Evolutionary conservation across 2,888 invertebrate species (phyloP).

Genomic region (Phyto melanocephala): DNA sequence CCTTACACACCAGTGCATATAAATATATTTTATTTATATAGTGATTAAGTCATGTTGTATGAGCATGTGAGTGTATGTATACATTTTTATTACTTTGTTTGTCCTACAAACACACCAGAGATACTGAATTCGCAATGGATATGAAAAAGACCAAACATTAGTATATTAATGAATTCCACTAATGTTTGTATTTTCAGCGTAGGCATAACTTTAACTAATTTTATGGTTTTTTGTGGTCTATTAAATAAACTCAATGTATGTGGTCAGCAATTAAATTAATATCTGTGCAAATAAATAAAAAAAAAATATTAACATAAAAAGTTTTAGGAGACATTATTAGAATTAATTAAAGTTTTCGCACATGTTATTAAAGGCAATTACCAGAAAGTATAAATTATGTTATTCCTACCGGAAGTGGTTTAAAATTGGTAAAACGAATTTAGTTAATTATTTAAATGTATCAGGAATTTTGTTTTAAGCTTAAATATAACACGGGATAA

Average conservation of each 20-base stretch:
- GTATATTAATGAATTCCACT: conserved; percentile 24
- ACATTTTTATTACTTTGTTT: background rate
- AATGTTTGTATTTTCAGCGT: background rate
- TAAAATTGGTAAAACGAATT: too few species aligned
- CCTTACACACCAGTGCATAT: background rate
- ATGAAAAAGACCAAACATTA: background rate
- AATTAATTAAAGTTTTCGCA: background rate
- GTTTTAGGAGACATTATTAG: background rate
- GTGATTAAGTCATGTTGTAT: conserved; percentile 34
- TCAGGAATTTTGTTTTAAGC: too few species aligned
- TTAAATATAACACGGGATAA: too few species aligned
- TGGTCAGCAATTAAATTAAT: conserved; percentile 39
- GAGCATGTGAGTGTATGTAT: background rate
- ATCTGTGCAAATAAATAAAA: background rate
- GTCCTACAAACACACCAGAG: background rate
- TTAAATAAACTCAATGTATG: conserved; percentile 32
- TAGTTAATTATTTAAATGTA: too few species aligned
- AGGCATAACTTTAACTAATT: conserved; percentile 3
- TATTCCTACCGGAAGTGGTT: too few species aligned
- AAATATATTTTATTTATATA: conserved; percentile 9
- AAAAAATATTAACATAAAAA: background rate
- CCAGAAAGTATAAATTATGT: too few species aligned
- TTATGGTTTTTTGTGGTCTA: conserved; percentile 36
- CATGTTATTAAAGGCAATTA: background rate
- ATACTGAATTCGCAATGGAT: background rate